Evolutionary conservation across 2,888 invertebrate species (phyloP).

Genomic region (Cylloceria caligata): DNA sequence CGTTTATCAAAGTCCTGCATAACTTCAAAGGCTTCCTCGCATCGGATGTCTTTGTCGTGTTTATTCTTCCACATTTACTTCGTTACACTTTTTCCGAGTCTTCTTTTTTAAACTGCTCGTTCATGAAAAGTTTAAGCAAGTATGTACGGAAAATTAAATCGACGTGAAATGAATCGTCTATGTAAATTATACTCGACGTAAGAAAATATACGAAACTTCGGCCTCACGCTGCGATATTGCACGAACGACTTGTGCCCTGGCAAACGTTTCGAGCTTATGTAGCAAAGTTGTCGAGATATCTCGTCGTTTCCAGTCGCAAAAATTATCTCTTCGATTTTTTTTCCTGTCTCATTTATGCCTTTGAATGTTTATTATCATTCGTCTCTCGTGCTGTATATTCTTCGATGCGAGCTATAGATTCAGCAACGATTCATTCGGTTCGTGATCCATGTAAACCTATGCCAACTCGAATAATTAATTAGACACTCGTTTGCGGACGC

Average conservation of each 20-base stretch:
- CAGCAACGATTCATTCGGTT: constrained; percentile 55
- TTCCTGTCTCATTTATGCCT: constrained; percentile 1
- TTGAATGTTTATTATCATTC: constrained; percentile 9
- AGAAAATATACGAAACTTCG: constrained; percentile 71
- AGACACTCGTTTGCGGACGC: constrained; percentile 27
- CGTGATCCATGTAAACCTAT: constrained; percentile 36
- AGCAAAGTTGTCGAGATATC: constrained; percentile 19
- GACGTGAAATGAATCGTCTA: constrained; percentile 38
- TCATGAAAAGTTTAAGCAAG: background rate
- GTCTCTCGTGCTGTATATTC: background rate
- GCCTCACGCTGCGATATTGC: constrained; percentile 67
- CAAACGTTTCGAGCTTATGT: background rate
- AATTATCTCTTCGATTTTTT: constrained; percentile 5
- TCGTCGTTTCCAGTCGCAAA: background rate
- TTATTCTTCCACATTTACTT: constrained; percentile 33
- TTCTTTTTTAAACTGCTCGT: constrained; percentile 36
- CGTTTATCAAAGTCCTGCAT: constrained; percentile 32
- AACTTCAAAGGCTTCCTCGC: constrained; percentile 34
- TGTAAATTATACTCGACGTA: constrained; percentile 60
- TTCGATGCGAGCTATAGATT: constrained; percentile 14
- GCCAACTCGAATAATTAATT: constrained; percentile 63
- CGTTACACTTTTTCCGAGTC: constrained; percentile 19
- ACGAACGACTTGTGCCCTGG: constrained; percentile 7
- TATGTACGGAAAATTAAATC: constrained; percentile 31
- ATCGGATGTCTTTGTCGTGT: constrained; percentile 16